Evolutionary conservation across 2,888 invertebrate genomes (phyloP).

Genomic region (Apamea monoglypha): DNA sequence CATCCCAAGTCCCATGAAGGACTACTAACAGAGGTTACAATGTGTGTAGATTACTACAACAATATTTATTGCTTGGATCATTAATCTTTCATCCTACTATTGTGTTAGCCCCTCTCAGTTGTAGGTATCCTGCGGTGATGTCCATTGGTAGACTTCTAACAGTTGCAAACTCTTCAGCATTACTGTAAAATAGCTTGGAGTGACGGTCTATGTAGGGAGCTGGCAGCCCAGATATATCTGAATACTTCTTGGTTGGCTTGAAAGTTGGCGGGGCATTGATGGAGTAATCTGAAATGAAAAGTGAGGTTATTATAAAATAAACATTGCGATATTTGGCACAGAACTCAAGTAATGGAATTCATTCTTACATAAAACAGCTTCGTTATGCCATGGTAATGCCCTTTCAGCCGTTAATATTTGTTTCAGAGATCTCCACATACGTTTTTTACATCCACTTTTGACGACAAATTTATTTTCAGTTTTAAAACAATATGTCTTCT

Average conservation of each 20-base stretch:
- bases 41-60: neutral
- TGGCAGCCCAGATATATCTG: constrained; percentile 96
- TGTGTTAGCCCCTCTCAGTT: constrained; percentile 95
- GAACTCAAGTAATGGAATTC: neutral
- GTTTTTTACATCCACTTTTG: constrained; percentile 93
- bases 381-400: constrained; percentile 94
- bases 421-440: constrained; percentile 96
- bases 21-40: neutral
- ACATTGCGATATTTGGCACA: neutral
- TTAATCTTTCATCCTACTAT: constrained; percentile 90
- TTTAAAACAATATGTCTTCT: constrained; percentile 85
- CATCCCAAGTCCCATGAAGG: neutral
- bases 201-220: constrained; percentile 97
- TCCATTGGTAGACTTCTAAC: constrained; percentile 97
- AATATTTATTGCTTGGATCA: neutral
- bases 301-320: constrained; percentile 14
- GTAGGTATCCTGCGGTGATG: constrained; percentile 96
- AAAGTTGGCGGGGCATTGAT: constrained; percentile 98
- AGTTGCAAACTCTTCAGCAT: constrained; percentile 96
- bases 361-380: constrained; percentile 93
- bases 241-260: constrained; percentile 97
- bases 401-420: constrained; percentile 96
- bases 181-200: constrained; percentile 96
- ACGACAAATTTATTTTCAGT: constrained; percentile 88
- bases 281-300: constrained; percentile 92